A percentile compares a stretch with the other conserved stretches of the same genome.
These are phyloP conservation scores for Notoglanidium macrostoma DNA, from an alignment of 2,797 vertebrate genomes.

Conservation along the genomic window DNA sequence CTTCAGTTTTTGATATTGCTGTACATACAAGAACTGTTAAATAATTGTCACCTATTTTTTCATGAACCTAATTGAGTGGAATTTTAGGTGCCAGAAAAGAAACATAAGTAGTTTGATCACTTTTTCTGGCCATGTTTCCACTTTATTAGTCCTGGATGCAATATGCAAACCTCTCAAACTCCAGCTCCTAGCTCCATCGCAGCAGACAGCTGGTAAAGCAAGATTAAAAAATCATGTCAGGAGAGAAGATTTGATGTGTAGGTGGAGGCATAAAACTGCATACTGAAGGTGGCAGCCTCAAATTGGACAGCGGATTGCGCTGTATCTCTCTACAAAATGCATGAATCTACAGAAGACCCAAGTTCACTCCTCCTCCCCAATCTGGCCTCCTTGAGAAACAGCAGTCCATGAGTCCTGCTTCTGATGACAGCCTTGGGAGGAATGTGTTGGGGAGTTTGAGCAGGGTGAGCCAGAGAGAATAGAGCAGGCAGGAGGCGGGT, in stretches of 20 bases:
- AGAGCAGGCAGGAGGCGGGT: conserved; percentile 15
- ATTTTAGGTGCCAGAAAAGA: background rate
- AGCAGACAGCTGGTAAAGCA: conserved; percentile 58
- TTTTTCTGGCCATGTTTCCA: conserved; percentile 25
- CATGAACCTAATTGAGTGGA: background rate
- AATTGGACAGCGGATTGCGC: conserved; percentile 64
- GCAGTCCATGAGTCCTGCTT: conserved; percentile 28
- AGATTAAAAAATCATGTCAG: conserved; percentile 68
- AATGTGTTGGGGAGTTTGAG: conserved; percentile 18
- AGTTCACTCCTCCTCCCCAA: conserved; percentile 33
- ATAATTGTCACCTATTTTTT: background rate
- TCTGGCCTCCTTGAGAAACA: conserved; percentile 36
- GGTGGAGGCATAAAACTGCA: conserved; percentile 64
- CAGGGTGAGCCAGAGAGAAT: conserved; percentile 30
- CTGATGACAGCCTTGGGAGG: conserved; percentile 48
- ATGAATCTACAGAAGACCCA: conserved; percentile 63
- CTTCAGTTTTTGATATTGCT: background rate
- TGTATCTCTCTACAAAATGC: conserved; percentile 68
- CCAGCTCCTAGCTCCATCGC: conserved; percentile 43
- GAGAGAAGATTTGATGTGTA: conserved; percentile 60
- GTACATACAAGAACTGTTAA: background rate
- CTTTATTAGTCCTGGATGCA: conserved; percentile 41
- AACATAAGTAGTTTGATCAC: background rate
- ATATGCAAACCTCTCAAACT: conserved; percentile 38
- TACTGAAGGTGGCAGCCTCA: conserved; percentile 67